Evolutionary conservation across 2,888 invertebrate genomes (phyloP), one percentile per base, ranked within the genome.

Genomic region (Zygothrica quintamaculata): DNA sequence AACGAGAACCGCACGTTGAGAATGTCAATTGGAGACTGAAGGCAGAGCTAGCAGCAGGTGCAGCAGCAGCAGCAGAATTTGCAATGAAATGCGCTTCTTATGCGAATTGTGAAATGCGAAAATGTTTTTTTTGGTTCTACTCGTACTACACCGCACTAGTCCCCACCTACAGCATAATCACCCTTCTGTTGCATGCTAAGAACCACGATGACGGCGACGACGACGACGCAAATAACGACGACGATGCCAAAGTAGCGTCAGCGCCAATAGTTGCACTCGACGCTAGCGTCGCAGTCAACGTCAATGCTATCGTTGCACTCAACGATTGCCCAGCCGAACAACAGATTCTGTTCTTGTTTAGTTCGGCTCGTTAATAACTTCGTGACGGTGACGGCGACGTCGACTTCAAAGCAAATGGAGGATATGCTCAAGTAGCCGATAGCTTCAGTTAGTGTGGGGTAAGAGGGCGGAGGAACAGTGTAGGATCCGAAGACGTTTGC

Each of bases 1-100:
- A 69, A 75, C 84, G 64, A 72, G 70, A 74, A 91, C 90, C 91
- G 90, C 84, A 90, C 90, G 85, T 88, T 84, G 84, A 90, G 90
- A 90, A 90, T 90, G 91, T 91, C 90, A 89, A 89, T 89, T 90
- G 88, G 88, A 90, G 90, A 91, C 90, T 91, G 89, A 91, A 88
- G 82, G 56, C 74, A 77, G 74, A 52, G 47, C 29, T 52, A 67
- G 67, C 60, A 58, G 62, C 74, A 74, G 58, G 55, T 57, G 62
- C 62, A 65, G 67, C 40, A 61, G 46, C 46, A 65, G 55, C 47
- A 29, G 62, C 66, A 84, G 65, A 64, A 70, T 61, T 65, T 81
- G 78, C 75, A 75, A 75, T 66, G 64, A 84, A 84, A 66, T 80
- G 87, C 82, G 85, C 74, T 81, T 87, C 80, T 84, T 80, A 66